Conservation (phyloP, 2,797 vertebrate genomes). For the Hirundo rustica region DNA sequence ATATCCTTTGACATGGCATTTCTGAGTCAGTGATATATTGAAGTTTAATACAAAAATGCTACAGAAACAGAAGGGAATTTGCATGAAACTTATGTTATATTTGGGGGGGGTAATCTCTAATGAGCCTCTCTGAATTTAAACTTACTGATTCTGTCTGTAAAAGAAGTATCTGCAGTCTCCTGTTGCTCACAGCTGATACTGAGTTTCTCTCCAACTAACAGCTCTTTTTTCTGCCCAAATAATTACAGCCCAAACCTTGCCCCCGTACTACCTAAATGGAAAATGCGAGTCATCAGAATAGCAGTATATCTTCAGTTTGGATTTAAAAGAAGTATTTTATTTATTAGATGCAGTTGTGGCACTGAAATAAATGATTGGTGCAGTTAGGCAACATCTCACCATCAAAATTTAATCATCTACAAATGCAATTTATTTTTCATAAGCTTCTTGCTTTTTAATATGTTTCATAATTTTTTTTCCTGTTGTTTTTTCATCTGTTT, state of each 20-base stretch:
- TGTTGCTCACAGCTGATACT: background rate
- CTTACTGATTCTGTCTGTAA: background rate
- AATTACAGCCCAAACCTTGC: background rate
- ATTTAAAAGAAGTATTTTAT: background rate
- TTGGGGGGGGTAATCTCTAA: background rate
- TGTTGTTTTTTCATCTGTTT: slow-evolving; percentile 9
- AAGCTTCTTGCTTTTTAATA: slow-evolving; percentile 8
- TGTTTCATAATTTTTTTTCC: background rate
- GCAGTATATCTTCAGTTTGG: background rate
- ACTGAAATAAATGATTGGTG: slow-evolving; percentile 40
- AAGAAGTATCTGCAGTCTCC: background rate
- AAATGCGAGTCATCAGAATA: background rate
- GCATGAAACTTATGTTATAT: background rate
- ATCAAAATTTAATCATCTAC: slow-evolving; percentile 57
- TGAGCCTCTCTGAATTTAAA: background rate
- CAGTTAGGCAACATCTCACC: slow-evolving; percentile 16
- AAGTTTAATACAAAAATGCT: background rate
- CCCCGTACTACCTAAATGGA: background rate
- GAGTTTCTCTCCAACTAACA: background rate
- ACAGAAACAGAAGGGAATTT: background rate
- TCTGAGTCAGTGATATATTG: background rate
- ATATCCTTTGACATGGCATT: background rate
- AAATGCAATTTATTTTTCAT: slow-evolving; percentile 49
- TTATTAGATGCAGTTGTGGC: slow-evolving; percentile 19
- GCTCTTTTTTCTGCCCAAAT: background rate